A percentile compares a stretch with the other conserved stretches of the same genome.
Evolutionary conservation across 2,113 vertebrate genomes (phyloP).

Genomic region (Brienomyrus brachyistius): DNA sequence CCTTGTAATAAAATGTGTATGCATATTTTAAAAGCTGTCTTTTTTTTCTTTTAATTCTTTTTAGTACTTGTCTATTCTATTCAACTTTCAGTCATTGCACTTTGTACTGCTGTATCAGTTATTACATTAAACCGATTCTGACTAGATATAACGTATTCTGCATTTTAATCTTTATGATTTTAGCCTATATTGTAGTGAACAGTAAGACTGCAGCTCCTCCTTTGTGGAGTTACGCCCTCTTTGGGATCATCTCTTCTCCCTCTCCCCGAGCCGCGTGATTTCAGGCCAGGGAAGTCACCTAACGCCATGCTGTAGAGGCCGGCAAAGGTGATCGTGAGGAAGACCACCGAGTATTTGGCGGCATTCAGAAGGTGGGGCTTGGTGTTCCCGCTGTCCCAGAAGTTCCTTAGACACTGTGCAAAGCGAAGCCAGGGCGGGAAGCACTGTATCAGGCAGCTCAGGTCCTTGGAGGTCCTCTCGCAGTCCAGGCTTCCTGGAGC

Average conservation of each 20-base stretch:
- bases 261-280: not conserved
- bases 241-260: not conserved
- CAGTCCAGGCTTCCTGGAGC: slow-evolving; percentile 26
- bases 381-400: slow-evolving; percentile 39
- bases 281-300: slow-evolving; percentile 16
- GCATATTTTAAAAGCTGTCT: not conserved
- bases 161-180: not conserved
- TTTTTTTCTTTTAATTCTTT: not conserved
- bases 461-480: slow-evolving; percentile 19
- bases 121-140: not conserved
- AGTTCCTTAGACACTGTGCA: slow-evolving; percentile 44
- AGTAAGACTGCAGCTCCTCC: not conserved
- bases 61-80: not conserved
- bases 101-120: not conserved
- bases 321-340: slow-evolving; percentile 44
- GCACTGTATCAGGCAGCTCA: slow-evolving; percentile 43
- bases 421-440: slow-evolving; percentile 49
- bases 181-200: not conserved
- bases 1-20: not conserved
- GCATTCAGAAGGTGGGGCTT: slow-evolving; percentile 42
- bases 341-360: slow-evolving; percentile 45
- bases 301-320: slow-evolving; percentile 36
- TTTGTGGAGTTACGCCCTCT: not conserved
- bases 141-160: not conserved
- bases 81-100: not conserved